These are phyloP conservation scores for Hassar affinis DNA, from an alignment of 2,113 vertebrate genomes.

Conservation along the genomic window DNA sequence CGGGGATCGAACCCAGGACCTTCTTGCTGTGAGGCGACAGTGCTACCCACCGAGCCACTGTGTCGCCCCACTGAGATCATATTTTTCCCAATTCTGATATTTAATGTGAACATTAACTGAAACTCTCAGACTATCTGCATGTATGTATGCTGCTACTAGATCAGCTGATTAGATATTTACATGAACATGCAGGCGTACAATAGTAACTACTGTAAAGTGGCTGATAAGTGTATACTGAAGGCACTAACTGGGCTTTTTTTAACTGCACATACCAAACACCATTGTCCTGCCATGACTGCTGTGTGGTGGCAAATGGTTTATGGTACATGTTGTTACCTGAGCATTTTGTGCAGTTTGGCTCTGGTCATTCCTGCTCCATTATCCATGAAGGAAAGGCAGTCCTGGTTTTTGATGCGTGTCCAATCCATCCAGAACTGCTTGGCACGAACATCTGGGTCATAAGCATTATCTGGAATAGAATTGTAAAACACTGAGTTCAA, in stretches of 20 bases:
- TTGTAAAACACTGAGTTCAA: neutral
- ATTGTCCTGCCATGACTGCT: slow-evolving; percentile 2
- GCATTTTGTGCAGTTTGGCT: slow-evolving; percentile 87
- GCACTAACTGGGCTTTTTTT: neutral
- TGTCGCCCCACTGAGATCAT: too few relatives aligned
- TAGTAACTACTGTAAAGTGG: neutral
- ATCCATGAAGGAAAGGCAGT: slow-evolving; percentile 88
- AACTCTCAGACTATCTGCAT: neutral
- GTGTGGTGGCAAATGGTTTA: neutral
- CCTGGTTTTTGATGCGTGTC: slow-evolving; percentile 70
- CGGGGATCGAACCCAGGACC: too few relatives aligned
- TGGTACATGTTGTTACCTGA: slow-evolving; percentile 75
- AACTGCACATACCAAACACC: neutral
- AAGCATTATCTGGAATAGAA: slow-evolving; percentile 22
- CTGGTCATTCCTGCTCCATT: slow-evolving; percentile 86
- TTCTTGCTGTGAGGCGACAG: too few relatives aligned
- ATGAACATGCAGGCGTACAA: neutral
- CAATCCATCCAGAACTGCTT: slow-evolving; percentile 95
- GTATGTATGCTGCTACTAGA: neutral
- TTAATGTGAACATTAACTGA: neutral
- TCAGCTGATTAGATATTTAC: neutral
- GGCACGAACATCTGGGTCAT: slow-evolving; percentile 86
- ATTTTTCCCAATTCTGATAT: neutral
- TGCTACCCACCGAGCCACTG: too few relatives aligned
- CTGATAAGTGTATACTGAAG: neutral